phyloP scores from a whole-genome alignment of 2,113 vertebrate genomes.

The Oreotragus oreotragus region DNA sequence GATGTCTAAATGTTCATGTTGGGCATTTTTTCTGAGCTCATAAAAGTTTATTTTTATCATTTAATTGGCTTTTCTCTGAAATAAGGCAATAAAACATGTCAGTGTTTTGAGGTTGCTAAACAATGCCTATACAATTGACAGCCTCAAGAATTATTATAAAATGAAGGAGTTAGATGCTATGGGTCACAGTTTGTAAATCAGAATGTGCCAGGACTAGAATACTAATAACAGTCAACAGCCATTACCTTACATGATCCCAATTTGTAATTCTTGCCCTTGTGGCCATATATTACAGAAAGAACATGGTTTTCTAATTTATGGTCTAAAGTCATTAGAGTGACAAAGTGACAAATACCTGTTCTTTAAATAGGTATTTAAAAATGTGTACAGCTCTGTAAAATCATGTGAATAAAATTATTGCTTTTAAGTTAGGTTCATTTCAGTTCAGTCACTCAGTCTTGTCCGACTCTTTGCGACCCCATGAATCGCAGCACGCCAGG shows the following conservation, averaged over 20 bases:
- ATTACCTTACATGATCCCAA: not conserved
- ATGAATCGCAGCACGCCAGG: too few species aligned
- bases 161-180: not conserved
- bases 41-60: not conserved
- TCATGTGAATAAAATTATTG: not conserved
- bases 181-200: conserved; percentile 21
- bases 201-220: not conserved
- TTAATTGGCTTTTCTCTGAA: conserved; percentile 18
- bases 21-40: not conserved
- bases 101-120: not conserved
- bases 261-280: not conserved
- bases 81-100: not conserved
- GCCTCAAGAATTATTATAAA: not conserved
- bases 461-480: too few species aligned
- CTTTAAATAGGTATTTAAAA: conserved; percentile 17
- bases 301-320: conserved; percentile 41
- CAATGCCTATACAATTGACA: not conserved
- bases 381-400: not conserved
- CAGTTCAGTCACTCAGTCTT: too few species aligned
- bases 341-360: not conserved
- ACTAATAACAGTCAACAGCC: conserved; percentile 30
- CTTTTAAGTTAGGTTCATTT: not conserved
- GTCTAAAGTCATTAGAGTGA: not conserved
- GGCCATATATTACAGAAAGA: not conserved
- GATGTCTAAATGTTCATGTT: not conserved